Base-by-base conservation (phyloP, 2,113 vertebrate species). In the Ginglymostoma cirratum region DNA sequence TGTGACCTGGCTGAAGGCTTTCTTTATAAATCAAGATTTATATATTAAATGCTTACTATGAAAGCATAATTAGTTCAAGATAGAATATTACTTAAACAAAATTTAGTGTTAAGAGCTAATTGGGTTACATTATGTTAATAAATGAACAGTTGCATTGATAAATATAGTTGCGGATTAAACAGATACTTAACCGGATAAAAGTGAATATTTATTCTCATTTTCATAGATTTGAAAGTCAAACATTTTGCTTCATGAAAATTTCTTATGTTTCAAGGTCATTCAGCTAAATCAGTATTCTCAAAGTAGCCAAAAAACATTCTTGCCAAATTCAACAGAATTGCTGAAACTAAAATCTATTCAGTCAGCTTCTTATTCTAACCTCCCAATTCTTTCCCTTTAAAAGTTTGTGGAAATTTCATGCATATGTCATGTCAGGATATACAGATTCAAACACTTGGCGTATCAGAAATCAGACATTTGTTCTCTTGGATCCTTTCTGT, bases 81-180 rank as follows among this genome's bases (percentile, higher is more conserved):
- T 76, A 42, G 55, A 55, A n/a, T 15, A 95, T 72, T 30, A 94
- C 12, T 38, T 67, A 94, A 94, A 24, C 92, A 27, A 94, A 94
- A 94, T 14, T 17, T 27, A 76, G 23, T 30, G 27, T 14, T 17
- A 70, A 70, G 23, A 95, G 42, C 34, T 61, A 90, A 48, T 55
- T 89, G 38, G 27, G 93, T 27, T 95, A 42, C 8, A 42, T 0
- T n/a, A 34, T 48, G 69, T 52, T 45, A 95, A 95, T 66, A 67
- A 93, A 66, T 95, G 72, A 95, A 95, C 72, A 27, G 67, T 69
- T 72, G 17, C 42, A 95, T 76, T 69, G 45, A 72, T 95, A 95
- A 72, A 95, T 76, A 72, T 72, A 76, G 23, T 27, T 95, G 42
- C 48, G 48, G 67, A 66, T 76, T 95, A 76, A 95, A 94, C 67